phyloP scores from a whole-genome alignment of 2,797 vertebrate species.

The Acanthurus tractus region DNA sequence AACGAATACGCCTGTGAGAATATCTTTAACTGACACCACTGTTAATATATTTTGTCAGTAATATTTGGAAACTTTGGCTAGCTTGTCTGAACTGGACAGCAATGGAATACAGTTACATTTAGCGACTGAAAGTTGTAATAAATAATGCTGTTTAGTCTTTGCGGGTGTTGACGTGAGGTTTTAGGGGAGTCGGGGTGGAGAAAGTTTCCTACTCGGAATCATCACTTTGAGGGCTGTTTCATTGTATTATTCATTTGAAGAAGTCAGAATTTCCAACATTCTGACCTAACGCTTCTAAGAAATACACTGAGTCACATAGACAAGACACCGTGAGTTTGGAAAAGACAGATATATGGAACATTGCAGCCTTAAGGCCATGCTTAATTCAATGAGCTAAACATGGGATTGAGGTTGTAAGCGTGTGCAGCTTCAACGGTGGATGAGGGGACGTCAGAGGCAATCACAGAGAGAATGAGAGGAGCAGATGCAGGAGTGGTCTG shows the following conservation, averaged over 20 bases:
- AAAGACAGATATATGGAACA: conserved; percentile 18
- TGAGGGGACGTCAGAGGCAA: neutral
- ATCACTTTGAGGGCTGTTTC: conserved; percentile 8
- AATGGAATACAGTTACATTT: conserved; percentile 16
- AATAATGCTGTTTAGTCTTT: conserved; percentile 32
- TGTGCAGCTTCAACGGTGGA: conserved; percentile 5
- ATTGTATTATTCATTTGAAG: conserved; percentile 36
- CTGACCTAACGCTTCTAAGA: conserved; percentile 30
- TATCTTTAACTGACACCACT: conserved; percentile 17
- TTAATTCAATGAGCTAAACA: neutral
- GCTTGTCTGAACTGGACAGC: neutral
- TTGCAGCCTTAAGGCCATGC: conserved; percentile 13
- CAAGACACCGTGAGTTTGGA: conserved; percentile 17
- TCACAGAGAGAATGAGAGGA: neutral
- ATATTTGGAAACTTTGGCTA: conserved; percentile 24
- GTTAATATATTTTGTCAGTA: conserved; percentile 13
- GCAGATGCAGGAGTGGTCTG: conserved; percentile 25
- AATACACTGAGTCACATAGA: conserved; percentile 23
- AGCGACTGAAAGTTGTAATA: conserved; percentile 22
- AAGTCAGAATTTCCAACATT: conserved; percentile 52
- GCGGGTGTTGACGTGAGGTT: conserved; percentile 55
- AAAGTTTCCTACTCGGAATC: conserved; percentile 44
- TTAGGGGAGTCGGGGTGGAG: conserved; percentile 40
- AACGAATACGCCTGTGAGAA: conserved; percentile 17
- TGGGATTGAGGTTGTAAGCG: neutral